These are phyloP conservation scores for Trididemnum clinides DNA, from an alignment of 23 tunicate species.

Conservation along the genomic window DNA sequence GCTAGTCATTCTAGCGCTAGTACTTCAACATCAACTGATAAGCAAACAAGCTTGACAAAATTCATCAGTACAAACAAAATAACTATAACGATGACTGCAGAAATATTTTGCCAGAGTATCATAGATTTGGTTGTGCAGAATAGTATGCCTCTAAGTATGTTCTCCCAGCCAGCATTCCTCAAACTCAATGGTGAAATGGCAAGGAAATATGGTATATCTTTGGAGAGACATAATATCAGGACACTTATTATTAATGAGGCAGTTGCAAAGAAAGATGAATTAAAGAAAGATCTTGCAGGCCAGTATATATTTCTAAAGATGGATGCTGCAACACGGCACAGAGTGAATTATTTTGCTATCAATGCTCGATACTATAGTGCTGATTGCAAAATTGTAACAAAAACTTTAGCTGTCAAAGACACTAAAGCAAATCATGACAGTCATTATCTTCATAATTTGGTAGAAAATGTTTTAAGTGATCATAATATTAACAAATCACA, in stretches of 20 bases:
- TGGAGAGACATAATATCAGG: background rate
- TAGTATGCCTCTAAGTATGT: background rate
- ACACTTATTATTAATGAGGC: background rate
- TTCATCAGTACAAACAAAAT: background rate
- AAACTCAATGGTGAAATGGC: background rate
- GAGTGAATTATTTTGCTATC: background rate
- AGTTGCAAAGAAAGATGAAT: background rate
- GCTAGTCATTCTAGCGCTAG: background rate
- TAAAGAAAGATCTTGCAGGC: background rate
- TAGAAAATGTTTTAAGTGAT: background rate
- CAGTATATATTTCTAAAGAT: background rate
- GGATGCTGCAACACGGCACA: background rate
- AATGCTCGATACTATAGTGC: background rate
- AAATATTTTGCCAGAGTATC: background rate
- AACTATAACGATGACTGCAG: background rate
- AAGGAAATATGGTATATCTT: background rate
- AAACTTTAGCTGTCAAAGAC: background rate
- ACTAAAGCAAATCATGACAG: background rate
- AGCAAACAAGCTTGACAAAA: background rate
- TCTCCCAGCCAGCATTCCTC: background rate
- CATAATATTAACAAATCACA: background rate
- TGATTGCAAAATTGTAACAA: background rate
- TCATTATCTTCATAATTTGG: background rate
- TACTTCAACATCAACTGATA: background rate
- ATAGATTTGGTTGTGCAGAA: background rate